These are phyloP conservation scores for Notamacropus eugenii DNA, from an alignment of 2,797 vertebrate genomes.

Conservation along the genomic window DNA sequence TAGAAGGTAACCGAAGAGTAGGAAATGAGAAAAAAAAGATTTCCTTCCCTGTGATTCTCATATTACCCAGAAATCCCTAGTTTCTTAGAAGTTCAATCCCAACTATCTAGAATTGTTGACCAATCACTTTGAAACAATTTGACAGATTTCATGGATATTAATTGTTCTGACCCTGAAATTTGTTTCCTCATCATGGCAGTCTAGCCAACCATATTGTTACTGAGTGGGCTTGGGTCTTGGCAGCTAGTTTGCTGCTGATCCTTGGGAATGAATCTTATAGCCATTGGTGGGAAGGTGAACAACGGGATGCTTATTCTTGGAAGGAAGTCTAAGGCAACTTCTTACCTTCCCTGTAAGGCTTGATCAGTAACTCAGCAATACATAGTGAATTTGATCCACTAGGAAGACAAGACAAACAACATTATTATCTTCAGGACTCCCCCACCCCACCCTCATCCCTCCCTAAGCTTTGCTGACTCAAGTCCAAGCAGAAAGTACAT, in stretches of 20 bases:
- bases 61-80: not conserved
- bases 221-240: not conserved
- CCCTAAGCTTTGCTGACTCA: not conserved
- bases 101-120: not conserved
- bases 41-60: not conserved
- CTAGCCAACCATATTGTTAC: not conserved
- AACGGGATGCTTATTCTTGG: too few species aligned
- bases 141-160: not conserved
- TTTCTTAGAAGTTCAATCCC: not conserved
- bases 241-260: not conserved
- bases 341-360: conserved; percentile 74
- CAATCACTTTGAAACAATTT: not conserved
- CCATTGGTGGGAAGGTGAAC: not conserved
- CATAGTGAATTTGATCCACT: conserved; percentile 86
- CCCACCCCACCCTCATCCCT: not conserved
- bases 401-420: conserved; percentile 55
- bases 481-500: not conserved
- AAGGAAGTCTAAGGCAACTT: not conserved
- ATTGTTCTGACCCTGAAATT: not conserved
- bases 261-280: not conserved
- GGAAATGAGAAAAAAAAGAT: not conserved
- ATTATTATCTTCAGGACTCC: not conserved
- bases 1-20: not conserved
- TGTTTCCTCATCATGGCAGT: not conserved
- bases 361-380: conserved; percentile 76